These are phyloP conservation scores for Champsocephalus esox DNA, from an alignment of 2,797 vertebrate genomes.

Conservation along the genomic window DNA sequence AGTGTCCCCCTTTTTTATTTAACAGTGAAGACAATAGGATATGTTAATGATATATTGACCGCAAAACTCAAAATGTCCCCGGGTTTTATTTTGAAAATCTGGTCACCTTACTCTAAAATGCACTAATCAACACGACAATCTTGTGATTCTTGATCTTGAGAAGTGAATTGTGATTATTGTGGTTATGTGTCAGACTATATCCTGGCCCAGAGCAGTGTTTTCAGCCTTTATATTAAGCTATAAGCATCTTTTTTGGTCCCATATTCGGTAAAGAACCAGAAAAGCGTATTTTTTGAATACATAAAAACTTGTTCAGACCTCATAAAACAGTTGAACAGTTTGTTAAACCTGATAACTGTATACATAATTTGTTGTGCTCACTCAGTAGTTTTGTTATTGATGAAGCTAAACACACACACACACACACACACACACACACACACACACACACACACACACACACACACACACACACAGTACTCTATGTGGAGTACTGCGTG, in stretches of 20 bases:
- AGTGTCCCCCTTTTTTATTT: no score
- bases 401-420: background rate
- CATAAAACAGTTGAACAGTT: background rate
- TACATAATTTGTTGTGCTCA: background rate
- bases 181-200: background rate
- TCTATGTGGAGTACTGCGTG: conserved; percentile 11
- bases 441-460: no score
- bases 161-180: no score
- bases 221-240: background rate
- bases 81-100: no score
- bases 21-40: no score
- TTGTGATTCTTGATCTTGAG: no score
- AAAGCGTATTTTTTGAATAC: background rate
- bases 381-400: conserved; percentile 13
- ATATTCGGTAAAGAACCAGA: background rate
- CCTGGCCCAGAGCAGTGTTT: background rate
- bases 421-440: background rate
- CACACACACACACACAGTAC: background rate
- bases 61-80: no score
- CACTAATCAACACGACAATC: no score
- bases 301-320: conserved; percentile 1
- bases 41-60: no score
- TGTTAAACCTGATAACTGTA: background rate
- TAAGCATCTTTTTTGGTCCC: background rate
- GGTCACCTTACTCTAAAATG: no score